Evolutionary conservation across 2,888 invertebrate species (phyloP), one percentile per base, ranked within the genome.

Genomic region (Drosophila robusta): DNA sequence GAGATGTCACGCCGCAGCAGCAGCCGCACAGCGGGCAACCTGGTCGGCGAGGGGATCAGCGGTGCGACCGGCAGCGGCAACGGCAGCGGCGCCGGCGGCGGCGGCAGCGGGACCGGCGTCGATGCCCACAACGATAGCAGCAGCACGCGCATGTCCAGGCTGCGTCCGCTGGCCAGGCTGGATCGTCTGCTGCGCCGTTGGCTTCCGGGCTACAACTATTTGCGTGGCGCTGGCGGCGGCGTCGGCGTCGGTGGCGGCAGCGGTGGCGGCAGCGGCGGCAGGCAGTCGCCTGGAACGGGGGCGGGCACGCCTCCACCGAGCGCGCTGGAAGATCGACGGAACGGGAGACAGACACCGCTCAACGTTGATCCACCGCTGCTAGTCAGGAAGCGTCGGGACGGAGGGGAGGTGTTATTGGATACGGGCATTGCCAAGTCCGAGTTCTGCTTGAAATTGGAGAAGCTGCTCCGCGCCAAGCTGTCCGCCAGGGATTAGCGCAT

Each of bases 361-460:
- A 7, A 1, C 18, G 12, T n/a, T 4, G 70, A 73, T 9, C 12
- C 47, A 8, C 26, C 73, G 11, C n/a, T 51, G 42, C 36, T 51
- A 4, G 38, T 16, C 12, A 22, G 68, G 0, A 68, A 16, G 39
- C 57, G 64, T 7, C 41, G 44, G 18, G 52, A 74, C 56, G 78
- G 74, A 2, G 81, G 74, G 3, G 81, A 85, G 14, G 57, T 85
- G 9, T 7, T 69, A 5, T 12, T 82, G 12, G 63, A 77, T 18
- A 56, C 77, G n/a, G 86, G 83, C 44, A 76, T 85, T 16, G 65
- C 81, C 39, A 85, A 82, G 7, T 77, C 86, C 0, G 86, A 82
- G 71, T 82, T 82, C 46, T 82, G 81, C 54, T 14, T 49, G 9
- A 65, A 77, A 24, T 24, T 82, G 69, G 81, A 82, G 29, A 55